Conservation (phyloP, 2,888 invertebrate genomes). For the Caenorhabditis doughertyi region DNA sequence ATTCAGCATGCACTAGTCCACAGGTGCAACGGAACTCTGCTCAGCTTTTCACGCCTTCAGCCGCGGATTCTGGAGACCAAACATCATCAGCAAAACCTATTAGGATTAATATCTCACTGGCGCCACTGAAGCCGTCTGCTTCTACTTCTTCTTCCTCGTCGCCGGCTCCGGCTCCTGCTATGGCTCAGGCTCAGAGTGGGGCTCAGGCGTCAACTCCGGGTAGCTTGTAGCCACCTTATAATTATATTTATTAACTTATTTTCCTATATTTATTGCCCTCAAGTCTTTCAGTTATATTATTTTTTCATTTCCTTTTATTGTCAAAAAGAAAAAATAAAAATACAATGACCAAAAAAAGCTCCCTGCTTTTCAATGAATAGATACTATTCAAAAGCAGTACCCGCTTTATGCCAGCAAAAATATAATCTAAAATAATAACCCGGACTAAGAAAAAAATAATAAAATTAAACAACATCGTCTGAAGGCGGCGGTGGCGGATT, state of each 20-base stretch:
- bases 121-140: conserved; percentile 27
- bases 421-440: conserved; percentile 8
- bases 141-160: conserved; percentile 14
- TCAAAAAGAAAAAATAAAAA: conserved; percentile 5
- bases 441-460: neutral
- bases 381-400: conserved; percentile 49
- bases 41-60: conserved; percentile 59
- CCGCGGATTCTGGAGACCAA: neutral
- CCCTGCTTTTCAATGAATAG: conserved; percentile 28
- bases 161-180: neutral
- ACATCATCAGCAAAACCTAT: conserved; percentile 49
- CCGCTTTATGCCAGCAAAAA: conserved; percentile 5
- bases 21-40: conserved; percentile 71
- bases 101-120: conserved; percentile 51
- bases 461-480: neutral
- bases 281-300: conserved; percentile 18
- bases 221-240: conserved; percentile 4
- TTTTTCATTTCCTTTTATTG: neutral
- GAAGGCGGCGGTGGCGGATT: conserved; percentile 3
- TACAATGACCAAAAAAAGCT: conserved; percentile 18
- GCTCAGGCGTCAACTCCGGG: too few relatives aligned
- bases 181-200: too few relatives aligned
- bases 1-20: conserved; percentile 64
- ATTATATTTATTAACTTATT: conserved; percentile 13
- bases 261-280: conserved; percentile 26